Conservation (phyloP, 2,113 vertebrate species). For the Motacilla alba region DNA sequence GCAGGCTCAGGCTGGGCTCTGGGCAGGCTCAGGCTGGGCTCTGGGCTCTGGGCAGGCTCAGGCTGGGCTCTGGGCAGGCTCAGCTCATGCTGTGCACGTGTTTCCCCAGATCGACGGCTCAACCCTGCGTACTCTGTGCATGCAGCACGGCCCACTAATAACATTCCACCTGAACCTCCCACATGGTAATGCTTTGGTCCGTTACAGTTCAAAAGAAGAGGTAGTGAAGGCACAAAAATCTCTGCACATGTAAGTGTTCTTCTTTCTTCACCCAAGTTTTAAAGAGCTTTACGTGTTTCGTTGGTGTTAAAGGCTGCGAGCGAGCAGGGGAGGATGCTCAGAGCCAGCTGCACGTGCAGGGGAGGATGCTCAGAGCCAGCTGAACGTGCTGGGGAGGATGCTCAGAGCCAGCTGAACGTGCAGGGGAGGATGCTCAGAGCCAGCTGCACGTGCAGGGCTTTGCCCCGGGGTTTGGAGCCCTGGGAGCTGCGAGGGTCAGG, state of each 20-base stretch:
- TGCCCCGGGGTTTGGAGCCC: neutral
- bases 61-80: neutral
- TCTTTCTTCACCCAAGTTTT: fast-evolving
- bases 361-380: neutral
- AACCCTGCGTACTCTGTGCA: constrained; percentile 98
- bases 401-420: neutral
- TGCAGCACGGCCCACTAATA: constrained; percentile 98
- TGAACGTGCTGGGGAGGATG: neutral
- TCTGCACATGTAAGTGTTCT: constrained; percentile 94
- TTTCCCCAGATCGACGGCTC: constrained; percentile 91
- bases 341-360: neutral
- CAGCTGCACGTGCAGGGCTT: neutral
- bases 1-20: neutral
- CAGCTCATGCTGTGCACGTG: fast-evolving
- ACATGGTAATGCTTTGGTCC: constrained; percentile 95
- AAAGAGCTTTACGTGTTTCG: fast-evolving
- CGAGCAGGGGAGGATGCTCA: neutral
- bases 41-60: neutral
- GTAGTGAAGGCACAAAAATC: constrained; percentile 99
- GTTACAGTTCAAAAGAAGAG: constrained; percentile 99
- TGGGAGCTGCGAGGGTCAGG: neutral
- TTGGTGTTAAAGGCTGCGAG: neutral
- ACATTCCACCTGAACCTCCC: constrained; percentile 99
- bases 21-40: neutral
- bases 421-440: neutral